Base-by-base conservation (phyloP, 2,113 vertebrate species). In the Lates calcarifer region DNA sequence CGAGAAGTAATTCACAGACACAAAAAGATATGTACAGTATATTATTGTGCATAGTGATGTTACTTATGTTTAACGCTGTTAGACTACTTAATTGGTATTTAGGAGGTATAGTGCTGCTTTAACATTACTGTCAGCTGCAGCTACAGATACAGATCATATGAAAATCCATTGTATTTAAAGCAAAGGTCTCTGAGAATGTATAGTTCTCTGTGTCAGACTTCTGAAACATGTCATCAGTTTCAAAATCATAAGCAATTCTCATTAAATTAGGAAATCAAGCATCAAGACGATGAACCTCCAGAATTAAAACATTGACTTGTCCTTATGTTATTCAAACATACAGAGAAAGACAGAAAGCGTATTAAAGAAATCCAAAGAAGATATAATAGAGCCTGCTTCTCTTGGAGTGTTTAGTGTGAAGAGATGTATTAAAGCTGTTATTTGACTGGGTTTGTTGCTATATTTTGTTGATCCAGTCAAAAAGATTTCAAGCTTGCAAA, bases 401-500 rank as follows among this genome's bases (percentile, higher is more conserved):
- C 31, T 49, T 24, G 41, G 29, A 12, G 55, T 69, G 55, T 69
- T 83, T 6, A 43, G 37, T 57, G 17, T 60, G 53, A 66, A 53
- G 37, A 53, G 70, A 74, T 28, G 13, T 10, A 28, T 67, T 31
- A 10, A 58, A 74, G 49, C 18, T 41, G 9, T 77, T 61, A 49
- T 41, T 79, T 69, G 33, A 57, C 61, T 37, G 57, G 9, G 24
- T 28, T 43, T 68, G 66, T 77, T 66, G 79, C 45, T 79, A 20
- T 77, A 68, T 74, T 85, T 79, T 77, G 61, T 85, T 77, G 63
- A 84, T 85, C 77, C 79, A 53, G 74, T 87, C 75, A 82, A 56
- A 79, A 79, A 1, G 37, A 86, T 85, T 82, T 82, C 72, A 74
- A 83, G 74, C 77, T 66, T 33, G 22, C 66, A 79, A 83, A 77